Evolutionary conservation across 2,888 invertebrate genomes (phyloP).

Genomic region (Hypselothyrea guttata): DNA sequence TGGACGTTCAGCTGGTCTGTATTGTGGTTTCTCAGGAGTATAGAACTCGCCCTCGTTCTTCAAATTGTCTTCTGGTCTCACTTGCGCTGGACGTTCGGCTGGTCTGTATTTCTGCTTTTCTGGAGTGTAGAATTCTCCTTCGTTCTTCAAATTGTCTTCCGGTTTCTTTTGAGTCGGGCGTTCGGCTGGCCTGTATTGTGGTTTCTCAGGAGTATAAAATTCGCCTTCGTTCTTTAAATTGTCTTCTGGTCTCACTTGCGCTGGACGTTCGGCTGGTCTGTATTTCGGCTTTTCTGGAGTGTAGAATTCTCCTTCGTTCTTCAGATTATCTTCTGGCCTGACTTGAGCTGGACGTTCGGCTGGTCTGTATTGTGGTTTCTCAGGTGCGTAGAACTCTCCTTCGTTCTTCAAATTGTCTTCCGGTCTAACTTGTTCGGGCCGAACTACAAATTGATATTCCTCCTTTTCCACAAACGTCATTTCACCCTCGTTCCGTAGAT

Average conservation of each 20-base stretch:
- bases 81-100: conserved; percentile 54
- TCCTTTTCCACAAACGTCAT: conserved; percentile 82
- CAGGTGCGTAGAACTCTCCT: conserved; percentile 82
- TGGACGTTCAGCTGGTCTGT: conserved; percentile 83
- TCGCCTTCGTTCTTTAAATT: conserved; percentile 46
- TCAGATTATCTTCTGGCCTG: conserved; percentile 84
- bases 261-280: conserved; percentile 83
- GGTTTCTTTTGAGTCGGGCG: conserved; percentile 80
- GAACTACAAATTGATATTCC: conserved; percentile 58
- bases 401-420: conserved; percentile 50
- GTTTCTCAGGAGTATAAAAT: conserved; percentile 9
- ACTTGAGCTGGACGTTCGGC: conserved; percentile 82
- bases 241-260: conserved; percentile 83
- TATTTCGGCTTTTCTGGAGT: conserved; percentile 82
- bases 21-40: conserved; percentile 80
- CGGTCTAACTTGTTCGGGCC: conserved; percentile 81
- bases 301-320: conserved; percentile 85
- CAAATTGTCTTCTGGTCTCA: conserved; percentile 83
- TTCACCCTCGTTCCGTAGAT: conserved; percentile 83
- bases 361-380: conserved; percentile 80
- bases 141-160: conserved; percentile 84
- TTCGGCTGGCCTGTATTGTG: conserved; percentile 83
- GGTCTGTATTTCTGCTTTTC: conserved; percentile 54
- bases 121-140: conserved; percentile 82
- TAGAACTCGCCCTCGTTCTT: conserved; percentile 83